Evolutionary conservation across 2,888 invertebrate species (phyloP).

Genomic region (Micoletzkya japonica): DNA sequence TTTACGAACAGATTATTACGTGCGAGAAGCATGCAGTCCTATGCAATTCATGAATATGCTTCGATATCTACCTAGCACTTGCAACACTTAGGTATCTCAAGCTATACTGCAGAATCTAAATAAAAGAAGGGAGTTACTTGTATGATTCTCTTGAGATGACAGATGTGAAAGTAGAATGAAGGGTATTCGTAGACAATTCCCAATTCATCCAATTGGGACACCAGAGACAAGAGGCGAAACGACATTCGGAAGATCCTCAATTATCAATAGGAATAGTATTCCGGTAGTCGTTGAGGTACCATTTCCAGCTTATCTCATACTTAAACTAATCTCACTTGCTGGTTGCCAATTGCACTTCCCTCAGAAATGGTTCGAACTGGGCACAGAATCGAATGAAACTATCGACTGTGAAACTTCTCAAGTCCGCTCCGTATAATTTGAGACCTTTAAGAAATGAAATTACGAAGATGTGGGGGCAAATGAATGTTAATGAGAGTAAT

Average conservation of each 20-base stretch:
- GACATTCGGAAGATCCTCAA: conserved; percentile 43
- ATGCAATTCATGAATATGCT: no score
- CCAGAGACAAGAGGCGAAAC: conserved; percentile 37
- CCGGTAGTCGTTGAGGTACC: background rate
- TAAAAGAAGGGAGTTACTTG: no score
- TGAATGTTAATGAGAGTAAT: background rate
- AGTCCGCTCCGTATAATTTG: conserved; percentile 37
- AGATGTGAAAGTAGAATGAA: conserved; percentile 24
- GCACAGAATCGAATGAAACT: conserved; percentile 41
- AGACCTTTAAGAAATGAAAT: conserved; percentile 19
- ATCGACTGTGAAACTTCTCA: conserved; percentile 36
- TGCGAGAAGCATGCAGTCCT: no score
- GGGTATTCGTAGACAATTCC: conserved; percentile 47
- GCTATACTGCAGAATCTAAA: no score
- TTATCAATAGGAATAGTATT: background rate
- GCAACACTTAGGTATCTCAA: no score
- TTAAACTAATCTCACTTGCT: conserved; percentile 34
- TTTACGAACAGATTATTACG: no score
- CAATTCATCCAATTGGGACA: conserved; percentile 36
- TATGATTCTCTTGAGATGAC: background rate
- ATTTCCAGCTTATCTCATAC: background rate
- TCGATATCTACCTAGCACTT: no score
- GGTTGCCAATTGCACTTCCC: conserved; percentile 45
- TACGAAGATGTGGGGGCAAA: conserved; percentile 3
- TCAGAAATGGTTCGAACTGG: conserved; percentile 42